Base-by-base conservation (phyloP, 2,888 invertebrate genomes). In the Balanococcus diminutus region DNA sequence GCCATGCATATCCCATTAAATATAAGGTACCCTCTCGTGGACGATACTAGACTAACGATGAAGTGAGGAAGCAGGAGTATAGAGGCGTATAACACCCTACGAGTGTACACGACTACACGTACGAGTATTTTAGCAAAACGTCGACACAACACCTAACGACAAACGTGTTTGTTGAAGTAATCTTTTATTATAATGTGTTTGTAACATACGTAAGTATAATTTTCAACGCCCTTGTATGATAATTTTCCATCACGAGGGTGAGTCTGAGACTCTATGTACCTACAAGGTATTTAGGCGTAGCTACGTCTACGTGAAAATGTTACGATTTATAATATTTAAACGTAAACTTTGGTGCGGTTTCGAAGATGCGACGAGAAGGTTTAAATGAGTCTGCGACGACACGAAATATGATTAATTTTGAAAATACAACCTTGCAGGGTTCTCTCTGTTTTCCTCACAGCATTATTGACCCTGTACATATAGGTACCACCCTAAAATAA, bases 51-150 rank as follows among this genome's bases (percentile, higher is more conserved):
- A 11, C 8, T 14, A 36, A 36, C 36, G 36, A n/a, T n/a, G n/a
- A n/a, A n/a, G n/a, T n/a, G n/a, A 6, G 36, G 6, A 0, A 4
- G 8, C 9, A 22, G 56, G 56, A 9, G 22, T 1, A 22, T 3
- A 14, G 22, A 56, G 22, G 56, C 4, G 1, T 56, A 11, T 22
- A 22, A 22, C 56, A 56, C 56, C 56, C 56, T 22, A 56, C 56
- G 56, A 56, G 56, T 56, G n/a, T 56, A 67, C 67, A 31, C 67
- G 67, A n/a, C n/a, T n/a, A n/a, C n/a, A n/a, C n/a, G n/a, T n/a
- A n/a, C n/a, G n/a, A n/a, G n/a, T 67, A 67, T 67, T 67, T 67
- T 67, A 28, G 67, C 67, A 67, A 67, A 67, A 67, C 67, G 56
- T 56, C 56, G 56, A 56, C 56, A 56, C 56, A 56, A 56, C 56